Conservation (phyloP, 1,140 invertebrate genomes). For the Aphaenogaster ashmeadi region DNA sequence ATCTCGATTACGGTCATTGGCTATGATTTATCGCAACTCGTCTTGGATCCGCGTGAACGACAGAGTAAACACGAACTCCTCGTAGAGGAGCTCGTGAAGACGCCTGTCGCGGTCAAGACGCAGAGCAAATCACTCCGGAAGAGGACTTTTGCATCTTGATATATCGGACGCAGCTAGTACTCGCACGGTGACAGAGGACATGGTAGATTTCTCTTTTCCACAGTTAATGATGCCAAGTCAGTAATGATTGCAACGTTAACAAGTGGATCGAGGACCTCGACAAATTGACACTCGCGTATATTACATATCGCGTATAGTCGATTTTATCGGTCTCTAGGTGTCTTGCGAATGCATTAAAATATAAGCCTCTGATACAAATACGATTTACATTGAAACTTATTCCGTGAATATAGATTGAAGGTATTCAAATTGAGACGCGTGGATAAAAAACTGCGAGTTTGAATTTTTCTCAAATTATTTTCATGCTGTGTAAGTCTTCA, state of each 20-base stretch:
- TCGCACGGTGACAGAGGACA: not conserved
- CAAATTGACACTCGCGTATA: not conserved
- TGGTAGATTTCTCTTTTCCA: not conserved
- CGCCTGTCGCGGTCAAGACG: not conserved
- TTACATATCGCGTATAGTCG: not conserved
- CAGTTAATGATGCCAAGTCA: not conserved
- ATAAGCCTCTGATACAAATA: not conserved
- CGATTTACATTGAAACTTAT: not conserved
- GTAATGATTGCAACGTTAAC: not conserved
- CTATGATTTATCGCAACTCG: slow-evolving; percentile 65
- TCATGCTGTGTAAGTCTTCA: not conserved
- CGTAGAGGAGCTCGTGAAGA: not conserved
- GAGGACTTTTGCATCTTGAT: not conserved
- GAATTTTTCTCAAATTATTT: not conserved
- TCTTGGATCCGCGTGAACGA: slow-evolving; percentile 1
- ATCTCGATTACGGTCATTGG: slow-evolving; percentile 49
- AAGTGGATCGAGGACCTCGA: not conserved
- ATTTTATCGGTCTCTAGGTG: not conserved
- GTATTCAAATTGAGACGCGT: not conserved
- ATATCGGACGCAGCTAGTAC: not conserved
- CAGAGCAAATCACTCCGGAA: slow-evolving; percentile 18
- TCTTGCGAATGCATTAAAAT: not conserved
- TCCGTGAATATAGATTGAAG: not conserved
- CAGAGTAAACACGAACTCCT: slow-evolving; percentile 22
- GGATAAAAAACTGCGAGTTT: not conserved